Evolutionary conservation across 2,888 invertebrate species (phyloP), one percentile per base, ranked within the genome.

Genomic region (Melanophora roralis): DNA sequence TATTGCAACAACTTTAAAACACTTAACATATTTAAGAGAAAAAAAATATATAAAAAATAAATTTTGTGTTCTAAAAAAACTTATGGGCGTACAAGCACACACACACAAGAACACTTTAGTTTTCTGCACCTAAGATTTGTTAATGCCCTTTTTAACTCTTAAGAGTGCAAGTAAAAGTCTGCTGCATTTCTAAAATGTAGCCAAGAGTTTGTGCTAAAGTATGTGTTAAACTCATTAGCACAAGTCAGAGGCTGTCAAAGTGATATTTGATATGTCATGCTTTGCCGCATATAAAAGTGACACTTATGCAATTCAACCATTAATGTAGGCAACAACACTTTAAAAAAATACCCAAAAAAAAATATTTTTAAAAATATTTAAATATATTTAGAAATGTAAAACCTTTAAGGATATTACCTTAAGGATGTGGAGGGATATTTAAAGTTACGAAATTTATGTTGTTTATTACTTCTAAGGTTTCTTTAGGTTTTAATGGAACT

Each of bases 191-290:
- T n/a, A n/a, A n/a, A 38, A 14, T 47, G 21, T 65, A 6, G 3
- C 6, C 6, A 27, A 27, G 4, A 27, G 4, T 27, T 7, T 55
- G 12, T 38, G 16, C 12, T 49, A 16, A 12, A 27, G 14, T 45
- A 64, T 71, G 64, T 75, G 75, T 80, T 79, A 67, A 78, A 80
- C 72, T 76, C 80, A 80, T 80, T 80, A 80, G 76, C 76, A 65
- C 76, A 80, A 80, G 76, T 76, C 76, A 76, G 75, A 64, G 68
- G 72, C 76, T 80, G 72, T 80, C 76, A 76, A 73, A 68, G 64
- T 80, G 76, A 68, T 59, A 80, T 80, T 73, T 76, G 76, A 80
- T 80, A 80, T 72, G 67, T 65, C 47, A 67, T 65, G 75, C 60
- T 49, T 67, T 49, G 27, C 69, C 60, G 71, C 59, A 67, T 67